Conservation (phyloP, 2,888 invertebrate genomes). For the Dugesia japonica region DNA sequence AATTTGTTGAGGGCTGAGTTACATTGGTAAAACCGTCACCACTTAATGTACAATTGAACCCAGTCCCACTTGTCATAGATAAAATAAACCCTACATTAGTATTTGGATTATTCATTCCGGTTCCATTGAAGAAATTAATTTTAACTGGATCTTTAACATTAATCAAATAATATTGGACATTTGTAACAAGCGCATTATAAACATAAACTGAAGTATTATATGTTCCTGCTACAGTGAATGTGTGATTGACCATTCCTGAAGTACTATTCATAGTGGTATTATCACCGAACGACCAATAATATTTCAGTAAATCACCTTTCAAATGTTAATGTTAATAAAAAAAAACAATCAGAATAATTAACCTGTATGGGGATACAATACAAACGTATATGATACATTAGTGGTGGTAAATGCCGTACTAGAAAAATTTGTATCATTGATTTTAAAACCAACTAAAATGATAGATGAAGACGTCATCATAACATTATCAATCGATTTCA, state of each 20-base stretch:
- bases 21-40: background rate
- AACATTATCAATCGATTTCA: background rate
- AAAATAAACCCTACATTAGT: background rate
- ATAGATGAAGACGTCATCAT: background rate
- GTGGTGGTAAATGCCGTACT: background rate
- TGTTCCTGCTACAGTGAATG: background rate
- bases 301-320: background rate
- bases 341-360: too few relatives aligned
- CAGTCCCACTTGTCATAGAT: background rate
- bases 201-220: background rate
- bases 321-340: too few relatives aligned
- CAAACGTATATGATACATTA: background rate
- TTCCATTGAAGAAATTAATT: background rate
- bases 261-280: background rate
- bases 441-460: background rate
- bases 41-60: background rate
- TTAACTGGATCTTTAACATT: background rate
- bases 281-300: background rate
- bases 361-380: slow-evolving; percentile 1
- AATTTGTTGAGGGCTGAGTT: background rate
- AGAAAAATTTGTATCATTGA: background rate
- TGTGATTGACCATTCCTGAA: background rate
- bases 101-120: background rate
- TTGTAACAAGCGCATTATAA: background rate
- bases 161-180: background rate